These are phyloP conservation scores for Leucosticte australis DNA, from an alignment of 2,113 vertebrate genomes.

Conservation along the genomic window DNA sequence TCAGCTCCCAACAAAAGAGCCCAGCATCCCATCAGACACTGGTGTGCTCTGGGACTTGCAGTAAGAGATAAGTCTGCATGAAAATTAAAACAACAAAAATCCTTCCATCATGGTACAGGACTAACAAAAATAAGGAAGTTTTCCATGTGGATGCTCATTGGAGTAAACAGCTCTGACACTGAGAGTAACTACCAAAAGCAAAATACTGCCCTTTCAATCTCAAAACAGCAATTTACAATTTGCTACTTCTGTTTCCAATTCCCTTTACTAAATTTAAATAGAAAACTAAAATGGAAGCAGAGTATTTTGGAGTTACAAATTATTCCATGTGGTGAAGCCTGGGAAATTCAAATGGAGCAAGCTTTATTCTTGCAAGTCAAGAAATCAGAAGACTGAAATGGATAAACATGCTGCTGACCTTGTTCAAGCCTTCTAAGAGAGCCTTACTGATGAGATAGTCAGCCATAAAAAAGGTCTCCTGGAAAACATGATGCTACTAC, in stretches of 20 bases:
- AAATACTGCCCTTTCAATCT: neutral
- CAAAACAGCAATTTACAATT: neutral
- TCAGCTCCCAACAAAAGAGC: neutral
- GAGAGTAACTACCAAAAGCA: neutral
- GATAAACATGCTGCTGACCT: constrained; percentile 56
- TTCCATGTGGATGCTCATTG: neutral
- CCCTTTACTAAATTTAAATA: neutral
- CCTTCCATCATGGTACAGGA: neutral
- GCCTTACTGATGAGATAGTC: constrained; percentile 63
- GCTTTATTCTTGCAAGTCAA: constrained; percentile 22
- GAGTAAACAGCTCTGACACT: neutral
- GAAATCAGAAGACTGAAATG: constrained; percentile 37
- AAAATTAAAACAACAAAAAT: neutral
- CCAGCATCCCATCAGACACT: neutral
- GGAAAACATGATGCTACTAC: constrained; percentile 68
- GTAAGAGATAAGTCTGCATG: neutral
- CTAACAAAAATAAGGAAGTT: neutral
- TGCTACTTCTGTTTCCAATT: neutral
- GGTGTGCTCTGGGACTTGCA: neutral
- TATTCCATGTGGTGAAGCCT: neutral
- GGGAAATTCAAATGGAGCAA: neutral
- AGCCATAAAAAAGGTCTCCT: constrained; percentile 55
- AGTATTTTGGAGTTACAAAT: neutral
- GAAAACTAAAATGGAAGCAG: neutral
- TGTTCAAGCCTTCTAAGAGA: constrained; percentile 55